phyloP scores from a whole-genome alignment of 2,113 vertebrate species.

The Vidua chalybeata region DNA sequence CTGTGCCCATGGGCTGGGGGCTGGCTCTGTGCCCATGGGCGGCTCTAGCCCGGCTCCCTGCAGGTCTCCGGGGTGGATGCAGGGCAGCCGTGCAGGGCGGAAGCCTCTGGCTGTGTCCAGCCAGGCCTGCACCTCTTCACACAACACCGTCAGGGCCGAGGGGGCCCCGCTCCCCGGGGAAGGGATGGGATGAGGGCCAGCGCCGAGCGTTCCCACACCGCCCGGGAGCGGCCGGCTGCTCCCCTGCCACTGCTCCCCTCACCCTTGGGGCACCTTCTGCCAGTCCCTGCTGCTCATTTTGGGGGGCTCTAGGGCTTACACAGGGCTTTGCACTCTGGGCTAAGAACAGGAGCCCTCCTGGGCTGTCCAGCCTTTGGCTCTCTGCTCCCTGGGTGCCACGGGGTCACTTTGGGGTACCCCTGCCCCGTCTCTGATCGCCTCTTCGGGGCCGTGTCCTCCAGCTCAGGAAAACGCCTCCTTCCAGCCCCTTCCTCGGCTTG shows the following conservation, averaged over 20 bases:
- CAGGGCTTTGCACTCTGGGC: rapidly evolving
- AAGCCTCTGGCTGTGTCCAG: neutral
- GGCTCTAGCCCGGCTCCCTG: neutral
- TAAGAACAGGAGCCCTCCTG: neutral
- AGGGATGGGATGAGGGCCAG: neutral
- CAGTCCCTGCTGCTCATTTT: neutral
- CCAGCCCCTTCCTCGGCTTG: neutral
- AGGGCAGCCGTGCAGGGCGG: neutral
- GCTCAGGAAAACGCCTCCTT: neutral
- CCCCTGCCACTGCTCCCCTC: neutral
- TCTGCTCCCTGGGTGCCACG: neutral
- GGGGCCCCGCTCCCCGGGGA: neutral
- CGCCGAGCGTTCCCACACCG: rapidly evolving
- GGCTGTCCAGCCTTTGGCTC: neutral
- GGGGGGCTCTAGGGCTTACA: neutral
- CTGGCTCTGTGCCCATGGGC: neutral
- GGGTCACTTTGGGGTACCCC: neutral
- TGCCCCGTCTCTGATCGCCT: rapidly evolving
- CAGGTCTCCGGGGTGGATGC: neutral
- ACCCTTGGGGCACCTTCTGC: neutral
- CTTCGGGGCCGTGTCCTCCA: rapidly evolving
- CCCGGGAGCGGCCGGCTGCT: rapidly evolving
- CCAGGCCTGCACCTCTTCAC: conserved; percentile 20
- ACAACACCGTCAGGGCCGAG: neutral
- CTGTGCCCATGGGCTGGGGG: neutral